These are phyloP conservation scores for Molanna angustata DNA, from an alignment of 2,888 invertebrate species.

Conservation along the genomic window DNA sequence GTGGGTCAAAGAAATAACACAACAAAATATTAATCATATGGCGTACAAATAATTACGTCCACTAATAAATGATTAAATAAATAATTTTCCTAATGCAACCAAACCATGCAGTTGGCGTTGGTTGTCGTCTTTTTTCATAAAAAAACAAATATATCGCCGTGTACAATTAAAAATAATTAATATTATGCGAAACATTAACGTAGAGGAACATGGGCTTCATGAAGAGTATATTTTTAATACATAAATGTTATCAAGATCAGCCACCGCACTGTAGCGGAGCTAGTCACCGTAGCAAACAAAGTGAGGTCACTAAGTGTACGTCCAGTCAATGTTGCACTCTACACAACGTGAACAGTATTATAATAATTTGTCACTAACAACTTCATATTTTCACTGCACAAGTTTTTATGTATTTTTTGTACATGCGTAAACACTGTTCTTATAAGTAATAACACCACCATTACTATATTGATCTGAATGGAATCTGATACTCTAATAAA, in stretches of 20 bases:
- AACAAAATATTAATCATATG: no score
- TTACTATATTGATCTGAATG: no score
- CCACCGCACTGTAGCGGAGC: background rate
- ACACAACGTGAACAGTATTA: no score
- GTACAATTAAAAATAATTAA: conserved; percentile 23
- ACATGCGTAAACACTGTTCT: no score
- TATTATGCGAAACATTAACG: conserved; percentile 21
- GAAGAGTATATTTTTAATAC: background rate
- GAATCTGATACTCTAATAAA: no score
- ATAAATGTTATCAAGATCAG: background rate
- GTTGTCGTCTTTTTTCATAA: conserved; percentile 19
- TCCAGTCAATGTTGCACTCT: background rate
- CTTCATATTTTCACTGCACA: no score
- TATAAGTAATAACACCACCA: no score
- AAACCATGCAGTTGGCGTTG: conserved; percentile 7
- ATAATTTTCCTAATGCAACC: conserved; percentile 24
- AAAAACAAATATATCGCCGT: conserved; percentile 20
- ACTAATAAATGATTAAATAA: no score
- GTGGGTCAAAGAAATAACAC: conserved; percentile 3
- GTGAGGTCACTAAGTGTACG: conserved; percentile 5
- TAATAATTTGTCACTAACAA: no score
- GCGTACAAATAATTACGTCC: no score
- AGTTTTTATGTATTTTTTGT: no score
- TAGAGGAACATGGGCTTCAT: conserved; percentile 24
- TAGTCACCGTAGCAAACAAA: background rate